Base-by-base conservation (phyloP, 2,888 invertebrate species). In the Harpagoxenus sublaevis region DNA sequence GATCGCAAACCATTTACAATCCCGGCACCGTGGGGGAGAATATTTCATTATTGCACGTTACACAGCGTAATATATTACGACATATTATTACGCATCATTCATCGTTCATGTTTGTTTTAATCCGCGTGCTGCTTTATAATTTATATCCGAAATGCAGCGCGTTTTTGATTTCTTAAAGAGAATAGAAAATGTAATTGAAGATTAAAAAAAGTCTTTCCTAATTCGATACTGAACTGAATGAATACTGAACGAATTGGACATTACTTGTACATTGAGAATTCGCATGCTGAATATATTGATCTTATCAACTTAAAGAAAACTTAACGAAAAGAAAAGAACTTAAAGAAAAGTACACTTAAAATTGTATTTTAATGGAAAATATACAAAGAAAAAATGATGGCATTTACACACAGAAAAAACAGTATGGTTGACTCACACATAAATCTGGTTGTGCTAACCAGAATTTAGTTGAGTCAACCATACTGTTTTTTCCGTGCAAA, bases 11-110 rank as follows among this genome's bases (percentile, higher is more conserved):
- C 79, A 74, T 81, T 81, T 74, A 51, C 74, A 73, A 71, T 60
- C 23, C 74, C 45, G 57, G 48, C 48, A 28, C 23, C 60, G 75
- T 39, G 28, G 74, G 48, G 5, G 51, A 63, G 53, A 66, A 83
- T 83, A 83, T 83, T 77, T 83, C 51, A 68, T 77, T 83, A 83
- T 70, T 66, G 63, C 39, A 15, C 39, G 78, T 68, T 83, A 78
- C 68, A 60, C n/a, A 75, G 53, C 42, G 48, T 83, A 71, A 81
- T 62, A 83, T 83, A 75, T 68, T 77, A 83, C 45, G 84, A 65
- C 55, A 39, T 57, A 68, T 48, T 73, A 66, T 85, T 65, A 70
- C 77, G 23, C 57, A 65, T 83, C 51, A 65, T 78, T 78, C 57
- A 81, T 81, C 63, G 77, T 71, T 53, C 42, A 73, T 84, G 55